phyloP scores from a whole-genome alignment of 1,140 invertebrate species.

The Nephila pilipes region DNA sequence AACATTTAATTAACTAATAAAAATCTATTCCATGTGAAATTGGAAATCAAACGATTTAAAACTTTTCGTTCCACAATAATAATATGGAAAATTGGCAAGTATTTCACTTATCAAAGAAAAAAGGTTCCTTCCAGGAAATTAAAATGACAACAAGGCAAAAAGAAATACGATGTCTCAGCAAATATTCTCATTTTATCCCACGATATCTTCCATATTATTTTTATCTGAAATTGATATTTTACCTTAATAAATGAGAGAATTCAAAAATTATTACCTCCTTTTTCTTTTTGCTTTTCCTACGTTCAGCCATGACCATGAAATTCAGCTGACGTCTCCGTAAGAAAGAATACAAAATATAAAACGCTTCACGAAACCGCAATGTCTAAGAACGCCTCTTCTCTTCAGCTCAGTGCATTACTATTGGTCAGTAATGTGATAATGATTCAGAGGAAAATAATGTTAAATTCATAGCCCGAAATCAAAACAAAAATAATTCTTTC shows the following conservation, averaged over 20 bases:
- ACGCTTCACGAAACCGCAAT: neutral
- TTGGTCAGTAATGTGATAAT: neutral
- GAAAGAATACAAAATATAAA: neutral
- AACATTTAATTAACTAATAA: neutral
- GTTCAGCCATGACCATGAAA: slow-evolving; percentile 85
- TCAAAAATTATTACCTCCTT: slow-evolving; percentile 76
- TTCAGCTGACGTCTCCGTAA: slow-evolving; percentile 57
- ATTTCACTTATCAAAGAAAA: neutral
- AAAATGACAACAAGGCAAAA: slow-evolving; percentile 30
- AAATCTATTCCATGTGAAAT: neutral
- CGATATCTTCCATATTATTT: neutral
- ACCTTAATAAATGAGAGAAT: neutral
- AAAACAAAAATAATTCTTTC: neutral
- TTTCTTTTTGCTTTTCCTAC: slow-evolving; percentile 84
- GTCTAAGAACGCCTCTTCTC: neutral
- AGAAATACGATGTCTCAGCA: neutral
- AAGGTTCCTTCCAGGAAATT: slow-evolving; percentile 6
- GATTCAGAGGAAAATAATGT: neutral
- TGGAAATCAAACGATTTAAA: neutral
- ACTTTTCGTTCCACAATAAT: neutral
- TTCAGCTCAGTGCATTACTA: neutral
- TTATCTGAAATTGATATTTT: neutral
- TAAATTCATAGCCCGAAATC: neutral
- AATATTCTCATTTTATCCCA: neutral
- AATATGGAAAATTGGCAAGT: neutral